These are phyloP conservation scores for Phalacrocorax brasilianus DNA, from an alignment of 2,113 vertebrate genomes.

Conservation along the genomic window DNA sequence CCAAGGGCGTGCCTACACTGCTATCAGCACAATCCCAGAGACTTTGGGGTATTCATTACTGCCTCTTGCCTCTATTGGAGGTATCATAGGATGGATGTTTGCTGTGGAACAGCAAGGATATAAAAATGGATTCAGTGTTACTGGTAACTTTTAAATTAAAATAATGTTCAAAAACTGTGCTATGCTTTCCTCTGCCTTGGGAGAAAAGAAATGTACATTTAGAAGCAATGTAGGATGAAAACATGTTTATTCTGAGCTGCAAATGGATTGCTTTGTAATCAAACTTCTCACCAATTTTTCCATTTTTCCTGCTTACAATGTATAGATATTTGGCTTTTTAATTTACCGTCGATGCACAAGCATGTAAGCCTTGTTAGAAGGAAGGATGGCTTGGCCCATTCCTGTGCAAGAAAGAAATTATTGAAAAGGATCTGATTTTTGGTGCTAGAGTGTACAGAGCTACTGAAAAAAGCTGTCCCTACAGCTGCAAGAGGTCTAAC, in stretches of 20 bases:
- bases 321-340: not conserved
- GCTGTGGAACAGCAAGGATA: constrained; percentile 90
- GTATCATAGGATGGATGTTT: constrained; percentile 94
- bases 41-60: constrained; percentile 84
- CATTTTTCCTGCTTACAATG: not conserved
- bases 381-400: not conserved
- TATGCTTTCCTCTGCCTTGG: not conserved
- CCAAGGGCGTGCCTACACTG: constrained; percentile 92
- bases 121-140: constrained; percentile 91
- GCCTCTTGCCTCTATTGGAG: constrained; percentile 86
- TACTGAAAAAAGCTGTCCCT: not conserved
- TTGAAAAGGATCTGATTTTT: not conserved
- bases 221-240: not conserved
- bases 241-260: not conserved
- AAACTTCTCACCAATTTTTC: not conserved
- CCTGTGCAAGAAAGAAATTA: not conserved
- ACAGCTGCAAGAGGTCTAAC: not conserved
- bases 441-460: not conserved
- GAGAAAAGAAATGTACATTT: not conserved
- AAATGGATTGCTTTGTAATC: not conserved
- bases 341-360: not conserved
- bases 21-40: constrained; percentile 88
- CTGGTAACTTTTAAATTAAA: constrained; percentile 77
- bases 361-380: not conserved
- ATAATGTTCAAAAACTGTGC: not conserved